Conservation (phyloP, 92 coral and sea anemone genomes). For the Heteractis magnifica region DNA sequence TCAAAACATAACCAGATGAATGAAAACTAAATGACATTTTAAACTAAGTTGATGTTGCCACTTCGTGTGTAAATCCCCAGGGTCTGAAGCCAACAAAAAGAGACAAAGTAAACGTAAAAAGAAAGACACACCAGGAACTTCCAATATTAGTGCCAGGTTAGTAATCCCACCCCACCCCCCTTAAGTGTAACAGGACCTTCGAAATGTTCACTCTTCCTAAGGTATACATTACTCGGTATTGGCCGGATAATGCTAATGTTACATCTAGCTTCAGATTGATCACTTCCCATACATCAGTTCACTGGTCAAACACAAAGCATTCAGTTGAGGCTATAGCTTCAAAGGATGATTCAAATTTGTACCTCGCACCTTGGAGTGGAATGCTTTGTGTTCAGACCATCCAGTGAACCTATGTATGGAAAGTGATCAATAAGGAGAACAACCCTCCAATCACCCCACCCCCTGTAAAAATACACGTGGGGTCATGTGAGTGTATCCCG, state of each 20-base stretch:
- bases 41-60: slow-evolving; percentile 11
- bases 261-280: background rate
- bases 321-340: too few species aligned
- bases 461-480: too few species aligned
- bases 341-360: too few species aligned
- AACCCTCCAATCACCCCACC: too few species aligned
- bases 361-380: too few species aligned
- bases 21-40: background rate
- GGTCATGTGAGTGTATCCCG: too few species aligned
- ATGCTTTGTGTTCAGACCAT: too few species aligned
- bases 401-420: too few species aligned
- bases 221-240: background rate
- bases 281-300: background rate
- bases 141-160: slow-evolving; percentile 69
- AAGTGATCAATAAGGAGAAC: too few species aligned
- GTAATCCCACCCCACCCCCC: slow-evolving; percentile 35
- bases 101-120: slow-evolving; percentile 71
- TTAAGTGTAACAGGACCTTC: background rate
- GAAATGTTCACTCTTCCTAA: background rate
- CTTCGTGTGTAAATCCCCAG: slow-evolving; percentile 48
- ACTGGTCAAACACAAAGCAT: too few species aligned
- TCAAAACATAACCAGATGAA: background rate
- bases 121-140: slow-evolving; percentile 43
- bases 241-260: background rate
- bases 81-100: slow-evolving; percentile 61